Evolutionary conservation across 1,140 invertebrate species (phyloP), one percentile per base, ranked within the genome.

Genomic region (Ctenoplectra terminalis): DNA sequence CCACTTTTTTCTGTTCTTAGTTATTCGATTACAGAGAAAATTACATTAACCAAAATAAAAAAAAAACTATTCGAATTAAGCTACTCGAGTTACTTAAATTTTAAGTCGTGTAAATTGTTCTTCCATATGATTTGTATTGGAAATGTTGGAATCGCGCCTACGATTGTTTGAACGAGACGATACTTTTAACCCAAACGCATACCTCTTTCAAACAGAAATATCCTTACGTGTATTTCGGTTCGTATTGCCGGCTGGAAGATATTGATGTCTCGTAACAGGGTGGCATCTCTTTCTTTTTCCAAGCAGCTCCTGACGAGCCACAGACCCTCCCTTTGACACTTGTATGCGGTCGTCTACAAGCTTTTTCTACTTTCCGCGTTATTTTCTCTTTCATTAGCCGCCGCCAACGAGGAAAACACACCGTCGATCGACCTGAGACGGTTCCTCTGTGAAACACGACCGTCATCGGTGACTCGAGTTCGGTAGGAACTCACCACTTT

Each of bases 261-360:
- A 87, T 86, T 86, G 81, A 71, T 80, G 85, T 67, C 15, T 69
- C 67, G 37, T 79, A 82, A 86, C 85, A 48, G 54, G 64, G 66
- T 86, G 66, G 74, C 73, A 43, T 73, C 34, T 31, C 34, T 82
- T n/a, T 43, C 61, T 67, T 70, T 56, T 40, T 46, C 2, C 17
- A 58, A 29, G 26, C 48, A 48, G 72, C 46, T 64, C 26, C 64
- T 87, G 86, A 87, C 61, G 82, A 87, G 69, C 37, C 69, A 31
- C 86, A 87, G 73, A n/a, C 82, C 67, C 43, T 81, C 66, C 66
- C 46, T 84, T 84, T 87, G 85, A 87, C 85, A 87, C 61, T 73
- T 60, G 56, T 29, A 70, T 29, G 26, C 66, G 48, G 29, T 79
- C 63, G 20, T 52, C 61, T 29, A 46, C 63, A 37, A n/a, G 37